Conservation (phyloP, 2,113 vertebrate genomes). For the Heterotis niloticus region DNA sequence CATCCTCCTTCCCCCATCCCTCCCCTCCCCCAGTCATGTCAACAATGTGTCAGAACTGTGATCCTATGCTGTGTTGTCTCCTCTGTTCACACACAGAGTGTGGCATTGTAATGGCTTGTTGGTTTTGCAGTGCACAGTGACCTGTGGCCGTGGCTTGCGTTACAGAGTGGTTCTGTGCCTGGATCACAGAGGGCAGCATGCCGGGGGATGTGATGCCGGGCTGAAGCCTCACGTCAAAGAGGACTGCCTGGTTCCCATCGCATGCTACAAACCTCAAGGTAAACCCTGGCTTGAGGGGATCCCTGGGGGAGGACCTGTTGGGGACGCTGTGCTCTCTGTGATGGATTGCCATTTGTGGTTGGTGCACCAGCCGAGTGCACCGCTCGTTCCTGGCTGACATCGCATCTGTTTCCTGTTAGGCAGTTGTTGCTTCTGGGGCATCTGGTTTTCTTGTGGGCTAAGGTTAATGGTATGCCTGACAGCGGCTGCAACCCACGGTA, state of each 20-base stretch:
- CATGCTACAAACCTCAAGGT: constrained; percentile 86
- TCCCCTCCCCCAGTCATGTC: neutral
- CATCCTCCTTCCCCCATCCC: neutral
- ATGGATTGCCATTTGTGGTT: neutral
- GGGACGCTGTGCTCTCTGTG: neutral
- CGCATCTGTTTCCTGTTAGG: neutral
- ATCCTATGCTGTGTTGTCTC: neutral
- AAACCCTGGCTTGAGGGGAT: constrained; percentile 16
- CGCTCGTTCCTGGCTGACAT: neutral
- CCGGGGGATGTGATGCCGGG: constrained; percentile 77
- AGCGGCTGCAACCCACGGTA: no score
- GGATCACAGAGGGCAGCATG: constrained; percentile 80
- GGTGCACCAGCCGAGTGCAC: neutral
- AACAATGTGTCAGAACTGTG: neutral
- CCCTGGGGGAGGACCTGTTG: neutral
- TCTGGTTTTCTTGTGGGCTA: neutral
- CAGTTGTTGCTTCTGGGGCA: neutral
- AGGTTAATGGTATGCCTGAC: neutral
- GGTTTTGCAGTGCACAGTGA: constrained; percentile 80
- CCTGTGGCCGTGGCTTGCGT: constrained; percentile 80
- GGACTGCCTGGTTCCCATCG: constrained; percentile 79
- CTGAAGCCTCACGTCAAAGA: constrained; percentile 87
- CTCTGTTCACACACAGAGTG: constrained; percentile 16
- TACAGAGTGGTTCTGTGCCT: constrained; percentile 88
- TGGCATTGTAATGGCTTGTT: constrained; percentile 31